Conservation (phyloP, 92 coral and sea anemone genomes). For the Heliopora coerulea region DNA sequence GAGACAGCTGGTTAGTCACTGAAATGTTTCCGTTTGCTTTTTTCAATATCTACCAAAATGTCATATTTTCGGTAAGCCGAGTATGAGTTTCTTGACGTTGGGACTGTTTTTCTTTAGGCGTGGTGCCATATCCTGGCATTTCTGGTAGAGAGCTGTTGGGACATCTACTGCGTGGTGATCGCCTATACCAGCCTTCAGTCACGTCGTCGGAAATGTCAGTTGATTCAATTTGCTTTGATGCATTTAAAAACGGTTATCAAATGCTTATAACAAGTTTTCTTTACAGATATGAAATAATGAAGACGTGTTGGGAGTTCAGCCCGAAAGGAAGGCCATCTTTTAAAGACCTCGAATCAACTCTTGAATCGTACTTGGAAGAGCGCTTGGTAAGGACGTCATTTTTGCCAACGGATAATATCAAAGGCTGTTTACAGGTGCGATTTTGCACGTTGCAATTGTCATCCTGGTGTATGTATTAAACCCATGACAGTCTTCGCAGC, state of each 20-base stretch:
- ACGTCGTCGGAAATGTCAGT: slow-evolving; percentile 21
- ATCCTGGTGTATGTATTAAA: too few species aligned
- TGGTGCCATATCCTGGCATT: slow-evolving; percentile 13
- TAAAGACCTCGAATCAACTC: not conserved
- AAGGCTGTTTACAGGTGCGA: too few species aligned
- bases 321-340: slow-evolving; percentile 11
- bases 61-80: too few species aligned
- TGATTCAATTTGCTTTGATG: too few species aligned
- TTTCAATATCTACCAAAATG: too few species aligned
- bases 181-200: not conserved
- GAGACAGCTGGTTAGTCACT: slow-evolving; percentile 20
- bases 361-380: not conserved
- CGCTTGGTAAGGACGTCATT: slow-evolving; percentile 13
- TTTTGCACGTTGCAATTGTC: too few species aligned
- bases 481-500: too few species aligned
- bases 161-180: slow-evolving; percentile 3
- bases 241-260: too few species aligned
- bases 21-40: too few species aligned
- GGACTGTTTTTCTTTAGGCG: not conserved
- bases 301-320: slow-evolving; percentile 7
- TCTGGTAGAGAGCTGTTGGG: not conserved
- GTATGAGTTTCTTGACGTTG: too few species aligned
- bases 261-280: too few species aligned
- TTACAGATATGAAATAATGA: slow-evolving; percentile 25
- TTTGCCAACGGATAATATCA: not conserved